Evolutionary conservation across 2,113 vertebrate genomes (phyloP), one percentile per base, ranked within the genome.

Genomic region (Taurulus bubalis): DNA sequence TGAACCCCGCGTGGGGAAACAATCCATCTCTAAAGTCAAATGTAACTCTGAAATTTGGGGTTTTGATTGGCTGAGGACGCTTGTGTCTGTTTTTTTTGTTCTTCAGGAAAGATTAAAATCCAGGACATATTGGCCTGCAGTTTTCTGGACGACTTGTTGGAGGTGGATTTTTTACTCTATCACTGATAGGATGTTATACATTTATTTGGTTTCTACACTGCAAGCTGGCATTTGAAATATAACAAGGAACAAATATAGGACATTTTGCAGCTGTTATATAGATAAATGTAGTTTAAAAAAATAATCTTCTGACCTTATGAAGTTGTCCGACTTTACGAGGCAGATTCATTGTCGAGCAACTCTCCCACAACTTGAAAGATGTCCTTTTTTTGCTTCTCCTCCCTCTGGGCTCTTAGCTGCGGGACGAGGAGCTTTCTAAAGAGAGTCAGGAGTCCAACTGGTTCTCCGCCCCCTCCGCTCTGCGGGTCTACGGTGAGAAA

Each of bases 381-480:
- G 36, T 47, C 1, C 58, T 34, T 1, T 45, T 12, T 22, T 56
- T 12, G 30, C 10, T 10, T 0, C 15, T 65, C 11, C 28, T 24
- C 55, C 24, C 7, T 45, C 40, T 74, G n/a, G 77, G 40, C 59
- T 75, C 24, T 47, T 40, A 99, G 98, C 93, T 99, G 88, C 95
- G 98, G 90, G 98, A 99, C 88, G 98, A 99, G 90, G 98, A 99
- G 87, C 92, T 99, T 85, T 99, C 98, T 66, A 99, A 99, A 90
- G 98, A 99, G 93, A 99, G 97, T 95, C 98, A 99, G 94, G 98
- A 99, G 94, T 97, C 97, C 74, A 99, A 99, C 56, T 99, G 98
- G 97, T 99, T 99, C 95, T 99, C 98, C 58, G 98, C 98, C 77
- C 98, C 98, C 32, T 99, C 98, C 30, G 98, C 98, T 56, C 94